These are phyloP conservation scores for Oxycera nigricornis DNA, from an alignment of 2,888 invertebrate species.

Conservation along the genomic window DNA sequence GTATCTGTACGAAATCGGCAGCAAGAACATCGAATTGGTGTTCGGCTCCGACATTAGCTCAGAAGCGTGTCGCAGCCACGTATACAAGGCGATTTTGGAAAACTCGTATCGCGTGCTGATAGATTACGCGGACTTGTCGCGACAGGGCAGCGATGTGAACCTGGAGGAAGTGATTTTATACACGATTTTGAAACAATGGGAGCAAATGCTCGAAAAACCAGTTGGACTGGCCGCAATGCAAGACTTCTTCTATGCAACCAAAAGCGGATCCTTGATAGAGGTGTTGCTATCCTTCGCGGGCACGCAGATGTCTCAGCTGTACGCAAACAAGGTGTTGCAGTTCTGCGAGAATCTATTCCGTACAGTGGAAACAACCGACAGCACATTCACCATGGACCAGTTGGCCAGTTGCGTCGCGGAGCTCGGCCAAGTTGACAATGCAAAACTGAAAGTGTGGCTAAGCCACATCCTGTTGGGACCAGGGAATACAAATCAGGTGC, in stretches of 20 bases:
- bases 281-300: constrained; percentile 82
- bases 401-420: constrained; percentile 73
- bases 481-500: constrained; percentile 54
- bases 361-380: constrained; percentile 68
- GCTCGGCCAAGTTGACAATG: constrained; percentile 70
- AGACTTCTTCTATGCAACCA: constrained; percentile 75
- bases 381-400: constrained; percentile 70
- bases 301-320: constrained; percentile 73
- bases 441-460: constrained; percentile 70
- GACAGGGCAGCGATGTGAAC: constrained; percentile 51
- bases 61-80: constrained; percentile 71
- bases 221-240: constrained; percentile 84
- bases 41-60: constrained; percentile 54
- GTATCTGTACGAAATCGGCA: constrained; percentile 71
- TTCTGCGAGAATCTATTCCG: constrained; percentile 79
- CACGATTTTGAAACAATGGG: constrained; percentile 75
- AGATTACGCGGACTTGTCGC: constrained; percentile 64
- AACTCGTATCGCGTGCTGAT: constrained; percentile 74
- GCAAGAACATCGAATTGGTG: constrained; percentile 68
- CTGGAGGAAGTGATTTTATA: constrained; percentile 58
- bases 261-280: constrained; percentile 75
- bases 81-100: constrained; percentile 70
- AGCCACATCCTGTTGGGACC: constrained; percentile 72
- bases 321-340: constrained; percentile 79
- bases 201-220: constrained; percentile 81